Conservation (phyloP, 1,140 invertebrate species). For the Sitodiplosis mosellana region DNA sequence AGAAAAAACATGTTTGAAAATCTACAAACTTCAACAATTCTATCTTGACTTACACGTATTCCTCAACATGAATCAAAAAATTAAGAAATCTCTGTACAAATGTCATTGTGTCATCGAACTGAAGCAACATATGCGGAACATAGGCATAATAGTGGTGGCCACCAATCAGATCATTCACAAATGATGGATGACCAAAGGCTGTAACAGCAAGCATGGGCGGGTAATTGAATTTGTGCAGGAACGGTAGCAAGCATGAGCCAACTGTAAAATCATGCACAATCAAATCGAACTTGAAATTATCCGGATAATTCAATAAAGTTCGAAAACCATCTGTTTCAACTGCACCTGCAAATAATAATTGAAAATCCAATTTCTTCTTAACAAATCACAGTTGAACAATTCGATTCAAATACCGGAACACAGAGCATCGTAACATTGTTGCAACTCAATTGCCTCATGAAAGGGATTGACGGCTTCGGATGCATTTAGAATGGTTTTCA, state of each 20-base stretch:
- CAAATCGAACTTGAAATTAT: constrained; percentile 10
- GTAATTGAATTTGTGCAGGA: constrained; percentile 9
- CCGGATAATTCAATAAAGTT: constrained; percentile 1
- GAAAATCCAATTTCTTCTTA: background rate
- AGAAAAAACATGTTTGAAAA: background rate
- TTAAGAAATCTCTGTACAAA: constrained; percentile 17
- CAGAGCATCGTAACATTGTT: background rate
- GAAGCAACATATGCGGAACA: constrained; percentile 6
- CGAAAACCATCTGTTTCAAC: background rate
- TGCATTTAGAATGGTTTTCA: too few relatives aligned
- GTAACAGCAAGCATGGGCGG: constrained; percentile 9
- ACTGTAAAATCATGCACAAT: constrained; percentile 12
- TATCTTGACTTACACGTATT: constrained; percentile 11
- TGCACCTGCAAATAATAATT: background rate
- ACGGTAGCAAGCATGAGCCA: constrained; percentile 10
- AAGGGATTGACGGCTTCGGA: too few relatives aligned
- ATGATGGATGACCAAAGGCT: constrained; percentile 1
- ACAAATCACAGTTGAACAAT: background rate
- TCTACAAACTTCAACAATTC: background rate
- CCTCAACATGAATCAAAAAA: constrained; percentile 9
- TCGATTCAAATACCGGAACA: background rate
- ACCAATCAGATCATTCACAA: background rate
- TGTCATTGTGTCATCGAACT: constrained; percentile 11
- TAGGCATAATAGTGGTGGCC: constrained; percentile 4
- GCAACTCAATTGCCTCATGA: background rate